Evolutionary conservation across 2,113 vertebrate species (phyloP).

Genomic region (Siphamia tubifer): DNA sequence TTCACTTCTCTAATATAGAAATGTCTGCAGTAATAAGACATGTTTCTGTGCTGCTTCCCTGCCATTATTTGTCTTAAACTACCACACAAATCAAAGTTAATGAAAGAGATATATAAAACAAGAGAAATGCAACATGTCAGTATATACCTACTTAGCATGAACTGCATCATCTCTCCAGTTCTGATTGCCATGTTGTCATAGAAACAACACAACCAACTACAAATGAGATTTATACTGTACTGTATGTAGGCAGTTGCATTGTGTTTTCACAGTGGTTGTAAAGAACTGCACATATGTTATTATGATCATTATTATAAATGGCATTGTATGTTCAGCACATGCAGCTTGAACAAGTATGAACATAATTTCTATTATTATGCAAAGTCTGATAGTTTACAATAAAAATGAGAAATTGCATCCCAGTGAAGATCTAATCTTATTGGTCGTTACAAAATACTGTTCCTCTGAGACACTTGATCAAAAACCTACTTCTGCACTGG

Average conservation of each 20-base stretch:
- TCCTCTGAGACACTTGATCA: conserved; percentile 59
- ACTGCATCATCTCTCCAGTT: background rate
- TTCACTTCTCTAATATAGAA: background rate
- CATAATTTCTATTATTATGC: conserved; percentile 13
- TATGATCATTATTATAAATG: conserved; percentile 3
- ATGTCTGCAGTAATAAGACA: background rate
- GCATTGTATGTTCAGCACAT: background rate
- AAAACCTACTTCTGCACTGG: conserved; percentile 41
- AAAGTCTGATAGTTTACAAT: conserved; percentile 13
- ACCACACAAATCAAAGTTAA: background rate
- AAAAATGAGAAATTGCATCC: conserved; percentile 21
- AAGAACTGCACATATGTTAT: background rate
- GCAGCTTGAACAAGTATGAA: background rate
- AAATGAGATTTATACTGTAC: conserved; percentile 1
- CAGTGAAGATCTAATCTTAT: conserved; percentile 28
- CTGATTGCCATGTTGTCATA: conserved; percentile 51
- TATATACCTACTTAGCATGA: conserved; percentile 9
- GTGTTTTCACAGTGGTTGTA: background rate
- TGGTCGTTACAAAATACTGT: conserved; percentile 41
- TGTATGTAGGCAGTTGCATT: background rate
- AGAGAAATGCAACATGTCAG: conserved; percentile 10
- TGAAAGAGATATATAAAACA: background rate
- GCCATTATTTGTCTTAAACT: background rate
- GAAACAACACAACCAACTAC: conserved; percentile 34
- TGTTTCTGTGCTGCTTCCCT: background rate